Percentiles rank a stretch among this genome's conserved stretches.
phyloP scores from a whole-genome alignment of 2,797 vertebrate genomes.

The Phataginus tricuspis region DNA sequence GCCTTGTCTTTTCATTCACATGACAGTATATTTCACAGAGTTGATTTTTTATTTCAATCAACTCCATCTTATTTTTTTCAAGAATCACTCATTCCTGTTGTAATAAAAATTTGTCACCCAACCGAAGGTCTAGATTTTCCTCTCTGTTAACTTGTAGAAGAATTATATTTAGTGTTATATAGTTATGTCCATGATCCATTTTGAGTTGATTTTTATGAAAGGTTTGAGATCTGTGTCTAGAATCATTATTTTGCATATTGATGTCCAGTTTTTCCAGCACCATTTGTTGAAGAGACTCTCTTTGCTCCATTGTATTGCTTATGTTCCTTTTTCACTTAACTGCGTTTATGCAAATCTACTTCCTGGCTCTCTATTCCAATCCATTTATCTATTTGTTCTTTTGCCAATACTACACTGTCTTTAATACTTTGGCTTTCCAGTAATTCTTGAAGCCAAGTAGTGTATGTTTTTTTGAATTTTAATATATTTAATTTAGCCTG shows the following conservation, averaged over 20 bases:
- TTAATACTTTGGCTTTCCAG: neutral
- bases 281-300: no score
- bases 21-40: neutral
- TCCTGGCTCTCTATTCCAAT: neutral
- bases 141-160: neutral
- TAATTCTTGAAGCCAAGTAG: no score
- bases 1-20: neutral
- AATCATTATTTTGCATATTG: neutral
- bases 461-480: no score
- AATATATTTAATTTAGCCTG: no score
- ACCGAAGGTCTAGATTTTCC: neutral
- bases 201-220: neutral
- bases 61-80: neutral
- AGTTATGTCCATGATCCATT: neutral
- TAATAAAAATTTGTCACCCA: neutral
- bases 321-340: neutral
- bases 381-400: neutral
- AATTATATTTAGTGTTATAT: neutral
- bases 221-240: neutral
- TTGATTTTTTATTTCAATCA: neutral
- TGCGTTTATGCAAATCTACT: neutral
- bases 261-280: neutral
- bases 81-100: neutral
- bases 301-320: neutral
- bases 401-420: neutral